These are phyloP conservation scores for Thumatha senex DNA, from an alignment of 2,888 invertebrate genomes.

Conservation along the genomic window DNA sequence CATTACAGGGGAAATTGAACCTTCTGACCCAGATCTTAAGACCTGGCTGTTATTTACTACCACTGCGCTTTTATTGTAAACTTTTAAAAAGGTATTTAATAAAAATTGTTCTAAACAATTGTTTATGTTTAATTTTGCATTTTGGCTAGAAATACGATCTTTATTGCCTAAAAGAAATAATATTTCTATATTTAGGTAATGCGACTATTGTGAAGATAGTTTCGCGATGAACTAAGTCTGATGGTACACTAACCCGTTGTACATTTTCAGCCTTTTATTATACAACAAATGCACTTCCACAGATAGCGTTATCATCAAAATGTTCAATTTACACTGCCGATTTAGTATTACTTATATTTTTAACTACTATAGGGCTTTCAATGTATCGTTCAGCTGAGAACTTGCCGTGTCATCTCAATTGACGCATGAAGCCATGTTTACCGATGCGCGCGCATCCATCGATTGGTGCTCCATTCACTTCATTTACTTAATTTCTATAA, in stretches of 20 bases:
- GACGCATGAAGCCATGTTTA: constrained; percentile 57
- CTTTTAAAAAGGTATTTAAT: constrained; percentile 15
- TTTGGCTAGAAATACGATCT: neutral
- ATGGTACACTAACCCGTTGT: constrained; percentile 34
- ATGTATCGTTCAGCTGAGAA: constrained; percentile 25
- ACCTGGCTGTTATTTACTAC: constrained; percentile 36
- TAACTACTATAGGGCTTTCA: constrained; percentile 12
- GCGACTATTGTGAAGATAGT: constrained; percentile 2
- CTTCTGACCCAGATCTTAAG: constrained; percentile 51
- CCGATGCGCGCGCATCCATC: constrained; percentile 74
- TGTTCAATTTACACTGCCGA: constrained; percentile 2
- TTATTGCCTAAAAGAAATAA: constrained; percentile 2
- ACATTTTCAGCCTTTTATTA: constrained; percentile 13
- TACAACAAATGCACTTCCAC: neutral
- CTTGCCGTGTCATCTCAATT: constrained; percentile 12
- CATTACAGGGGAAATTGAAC: constrained; percentile 69
- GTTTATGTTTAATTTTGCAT: neutral
- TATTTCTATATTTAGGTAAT: neutral
- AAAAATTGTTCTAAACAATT: constrained; percentile 1
- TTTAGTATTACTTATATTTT: neutral
- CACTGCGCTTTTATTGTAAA: constrained; percentile 11
- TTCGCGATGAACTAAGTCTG: constrained; percentile 20
- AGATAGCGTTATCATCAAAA: neutral
- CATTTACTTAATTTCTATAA: constrained; percentile 55
- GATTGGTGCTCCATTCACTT: constrained; percentile 61